Percentiles rank a stretch among this genome's conserved stretches.
Evolutionary conservation across 2,797 vertebrate species (phyloP).

Genomic region (Gymnocypris eckloni): DNA sequence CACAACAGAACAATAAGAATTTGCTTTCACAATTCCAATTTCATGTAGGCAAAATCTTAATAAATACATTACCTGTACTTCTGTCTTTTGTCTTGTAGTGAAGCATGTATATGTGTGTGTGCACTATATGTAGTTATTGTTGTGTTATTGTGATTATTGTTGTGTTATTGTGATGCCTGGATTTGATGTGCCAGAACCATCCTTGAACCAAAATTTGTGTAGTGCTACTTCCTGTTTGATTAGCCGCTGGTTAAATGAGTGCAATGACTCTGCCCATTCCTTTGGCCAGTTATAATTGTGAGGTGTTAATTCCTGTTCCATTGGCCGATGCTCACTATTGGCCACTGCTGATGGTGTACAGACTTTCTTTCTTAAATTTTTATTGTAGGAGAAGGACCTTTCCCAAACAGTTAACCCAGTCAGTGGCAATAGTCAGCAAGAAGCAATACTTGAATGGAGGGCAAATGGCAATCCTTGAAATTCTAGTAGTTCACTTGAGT

Average conservation of each 20-base stretch:
- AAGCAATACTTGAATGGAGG: not conserved
- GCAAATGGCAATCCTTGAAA: conserved; percentile 19
- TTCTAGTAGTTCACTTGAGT: not conserved
- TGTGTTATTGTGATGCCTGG: conserved; percentile 3
- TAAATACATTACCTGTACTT: not conserved
- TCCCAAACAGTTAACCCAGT: not conserved
- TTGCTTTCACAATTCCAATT: not conserved
- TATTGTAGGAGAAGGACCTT: not conserved
- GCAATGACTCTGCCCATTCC: not conserved
- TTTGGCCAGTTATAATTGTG: not conserved
- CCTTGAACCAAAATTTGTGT: not conserved
- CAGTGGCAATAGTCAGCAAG: conserved; percentile 27
- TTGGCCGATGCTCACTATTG: conserved; percentile 25
- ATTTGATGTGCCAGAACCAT: not conserved
- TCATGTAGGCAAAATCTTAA: not conserved
- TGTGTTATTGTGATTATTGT: not conserved
- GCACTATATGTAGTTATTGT: not conserved
- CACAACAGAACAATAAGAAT: not conserved
- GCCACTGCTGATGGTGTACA: conserved; percentile 3
- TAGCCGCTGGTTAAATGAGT: not conserved
- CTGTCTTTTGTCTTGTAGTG: conserved; percentile 17
- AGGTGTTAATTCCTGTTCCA: not conserved
- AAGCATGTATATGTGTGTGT: conserved; percentile 16
- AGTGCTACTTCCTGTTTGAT: not conserved
- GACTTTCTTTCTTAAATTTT: not conserved